These are phyloP conservation scores for Fragum sueziense DNA, from an alignment of 2,888 invertebrate species.

Conservation along the genomic window DNA sequence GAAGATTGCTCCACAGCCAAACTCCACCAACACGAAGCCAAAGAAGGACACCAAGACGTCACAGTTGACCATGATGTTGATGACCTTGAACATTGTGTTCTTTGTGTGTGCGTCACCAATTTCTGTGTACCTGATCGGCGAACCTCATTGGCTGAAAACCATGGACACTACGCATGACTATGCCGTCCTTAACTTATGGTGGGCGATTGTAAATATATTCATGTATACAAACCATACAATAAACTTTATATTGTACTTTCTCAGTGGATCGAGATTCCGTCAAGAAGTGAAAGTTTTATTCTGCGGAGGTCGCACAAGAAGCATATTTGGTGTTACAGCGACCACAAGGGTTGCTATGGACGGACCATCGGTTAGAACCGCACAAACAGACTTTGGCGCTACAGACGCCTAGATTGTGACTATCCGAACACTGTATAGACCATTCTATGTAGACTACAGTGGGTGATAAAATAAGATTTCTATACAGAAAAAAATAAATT, in stretches of 20 bases:
- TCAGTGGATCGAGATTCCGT: constrained; percentile 71
- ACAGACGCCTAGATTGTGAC: background rate
- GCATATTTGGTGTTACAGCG: constrained; percentile 24
- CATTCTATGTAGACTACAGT: too few relatives aligned
- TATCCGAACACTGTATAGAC: too few relatives aligned
- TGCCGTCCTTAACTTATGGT: constrained; percentile 49
- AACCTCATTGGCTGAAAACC: constrained; percentile 47
- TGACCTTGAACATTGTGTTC: constrained; percentile 67
- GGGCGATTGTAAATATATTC: constrained; percentile 66
- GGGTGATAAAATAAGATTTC: too few relatives aligned
- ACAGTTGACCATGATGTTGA: constrained; percentile 66
- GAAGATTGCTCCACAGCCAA: constrained; percentile 13
- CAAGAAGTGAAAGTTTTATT: constrained; percentile 65
- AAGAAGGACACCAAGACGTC: constrained; percentile 49
- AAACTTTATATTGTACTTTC: constrained; percentile 71
- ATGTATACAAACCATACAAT: constrained; percentile 71
- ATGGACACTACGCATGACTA: constrained; percentile 24
- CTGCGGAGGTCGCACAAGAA: constrained; percentile 25
- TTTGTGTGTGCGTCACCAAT: constrained; percentile 68
- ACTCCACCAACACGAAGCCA: background rate
- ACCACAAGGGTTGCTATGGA: constrained; percentile 4
- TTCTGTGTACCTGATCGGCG: constrained; percentile 64
- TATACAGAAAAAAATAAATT: too few relatives aligned
- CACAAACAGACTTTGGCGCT: constrained; percentile 1
- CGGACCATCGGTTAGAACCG: background rate